A percentile compares a stretch with the other conserved stretches of the same genome.
phyloP scores from a whole-genome alignment of 2,888 invertebrate species.

The Andrena marginata region DNA sequence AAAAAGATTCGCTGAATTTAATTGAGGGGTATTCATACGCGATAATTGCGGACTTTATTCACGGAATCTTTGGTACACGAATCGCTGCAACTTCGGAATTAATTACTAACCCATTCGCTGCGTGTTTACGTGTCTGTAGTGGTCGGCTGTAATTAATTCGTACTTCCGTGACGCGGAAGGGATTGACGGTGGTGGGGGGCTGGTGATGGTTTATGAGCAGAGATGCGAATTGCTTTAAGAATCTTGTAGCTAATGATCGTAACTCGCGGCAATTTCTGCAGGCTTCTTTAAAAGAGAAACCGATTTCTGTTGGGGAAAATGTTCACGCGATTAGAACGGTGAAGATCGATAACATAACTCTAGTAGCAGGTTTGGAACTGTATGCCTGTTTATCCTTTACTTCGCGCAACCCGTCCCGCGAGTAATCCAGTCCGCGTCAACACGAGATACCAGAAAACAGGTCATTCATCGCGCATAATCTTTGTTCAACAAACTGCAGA shows the following conservation, averaged over 20 bases:
- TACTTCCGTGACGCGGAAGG: too few relatives aligned
- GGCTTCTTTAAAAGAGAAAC: too few relatives aligned
- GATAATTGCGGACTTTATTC: background rate
- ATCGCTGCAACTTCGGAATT: background rate
- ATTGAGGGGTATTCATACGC: background rate
- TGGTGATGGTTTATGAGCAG: too few relatives aligned
- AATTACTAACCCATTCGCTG: background rate
- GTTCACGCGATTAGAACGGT: too few relatives aligned
- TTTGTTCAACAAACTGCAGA: background rate
- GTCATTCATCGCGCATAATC: background rate
- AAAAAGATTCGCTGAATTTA: background rate
- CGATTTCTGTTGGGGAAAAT: too few relatives aligned
- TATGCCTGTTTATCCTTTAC: background rate
- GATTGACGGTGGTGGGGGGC: too few relatives aligned
- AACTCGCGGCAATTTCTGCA: too few relatives aligned
- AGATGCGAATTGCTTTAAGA: too few relatives aligned
- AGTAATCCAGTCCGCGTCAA: background rate
- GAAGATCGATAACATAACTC: too few relatives aligned
- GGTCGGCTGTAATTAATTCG: too few relatives aligned
- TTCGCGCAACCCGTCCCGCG: background rate
- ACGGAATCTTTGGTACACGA: background rate
- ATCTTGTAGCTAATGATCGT: too few relatives aligned
- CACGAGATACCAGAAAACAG: background rate
- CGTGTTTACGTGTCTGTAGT: background rate
- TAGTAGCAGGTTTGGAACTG: background rate